Evolutionary conservation across 2,888 invertebrate species (phyloP).

Genomic region (Coelinius sp.): DNA sequence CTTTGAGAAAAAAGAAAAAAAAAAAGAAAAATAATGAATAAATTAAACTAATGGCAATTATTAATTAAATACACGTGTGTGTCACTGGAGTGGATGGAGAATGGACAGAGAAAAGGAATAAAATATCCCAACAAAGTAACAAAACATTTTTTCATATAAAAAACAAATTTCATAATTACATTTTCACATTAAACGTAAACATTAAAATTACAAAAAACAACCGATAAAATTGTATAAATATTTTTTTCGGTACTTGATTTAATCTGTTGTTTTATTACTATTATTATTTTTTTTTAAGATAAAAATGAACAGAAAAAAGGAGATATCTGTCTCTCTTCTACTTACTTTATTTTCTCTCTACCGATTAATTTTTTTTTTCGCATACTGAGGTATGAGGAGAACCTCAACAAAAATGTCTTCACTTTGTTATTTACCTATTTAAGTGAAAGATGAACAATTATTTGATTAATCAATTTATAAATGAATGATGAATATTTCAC

Average conservation of each 20-base stretch:
- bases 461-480: slow-evolving; percentile 19
- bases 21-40: slow-evolving; percentile 13
- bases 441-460: not conserved
- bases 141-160: slow-evolving; percentile 37
- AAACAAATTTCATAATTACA: slow-evolving; percentile 36
- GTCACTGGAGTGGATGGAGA: slow-evolving; percentile 13
- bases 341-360: slow-evolving; percentile 12
- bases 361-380: not conserved
- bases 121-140: slow-evolving; percentile 22
- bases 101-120: not conserved
- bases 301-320: slow-evolving; percentile 14
- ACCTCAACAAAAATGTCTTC: not conserved
- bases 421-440: slow-evolving; percentile 20
- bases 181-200: slow-evolving; percentile 29
- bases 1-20: slow-evolving; percentile 3
- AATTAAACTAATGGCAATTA: slow-evolving; percentile 17
- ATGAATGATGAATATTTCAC: not conserved
- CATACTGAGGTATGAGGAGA: not conserved
- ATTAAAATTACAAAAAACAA: slow-evolving; percentile 14
- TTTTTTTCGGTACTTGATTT: slow-evolving; percentile 17
- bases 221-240: slow-evolving; percentile 41
- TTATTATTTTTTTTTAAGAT: slow-evolving; percentile 36
- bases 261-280: not conserved
- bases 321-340: slow-evolving; percentile 18
- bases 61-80: not conserved